Base-by-base conservation (phyloP, 1,140 invertebrate species). In the Cherax destructor region DNA sequence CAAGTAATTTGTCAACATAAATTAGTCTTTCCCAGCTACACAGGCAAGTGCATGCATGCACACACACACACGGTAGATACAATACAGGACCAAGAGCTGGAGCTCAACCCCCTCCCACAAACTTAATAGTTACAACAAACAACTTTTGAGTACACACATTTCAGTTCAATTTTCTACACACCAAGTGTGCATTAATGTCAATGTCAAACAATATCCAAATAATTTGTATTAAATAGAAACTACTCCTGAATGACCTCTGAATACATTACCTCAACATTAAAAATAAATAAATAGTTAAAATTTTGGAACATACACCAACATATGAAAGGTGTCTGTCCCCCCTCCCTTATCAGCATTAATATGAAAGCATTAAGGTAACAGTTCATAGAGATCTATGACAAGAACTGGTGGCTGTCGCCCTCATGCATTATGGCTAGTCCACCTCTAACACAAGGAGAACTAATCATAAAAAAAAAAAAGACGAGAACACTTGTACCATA, bases 361-460 rank as follows among this genome's bases (percentile, higher is more conserved):
- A 88, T 18, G 56, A 65, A 69, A 69, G 49, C 41, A 52, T 13
- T 16, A 85, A 69, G 76, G 49, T 72, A 52, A 65, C 52, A 79
- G 10, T 65, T 41, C 77, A 56, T 41, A 61, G 59, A 10, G 47
- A 85, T 91, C 52, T 30, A 85, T 77, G 88, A 85, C 83, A 91
- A 65, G 76, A 78, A 91, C 88, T 91, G 83, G 41, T 79, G 83
- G 88, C 81, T 91, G 88, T 91, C 88, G 84, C 83, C 88, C 88
- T 86, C 76, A 86, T 74, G 77, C 88, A 85, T 41, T 69, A 90
- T 74, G 80, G 49, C 50, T 83, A 47, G 72, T 52, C 52, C 80
- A 56, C 69, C 88, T 84, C 30, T 47, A 85, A 59, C 72, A n/a
- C 47, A 84, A 59, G 80, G 74, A 81, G 69, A 86, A 86, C 76